Conservation (phyloP, 2,113 vertebrate species). For the Dolichotis patagonum region DNA sequence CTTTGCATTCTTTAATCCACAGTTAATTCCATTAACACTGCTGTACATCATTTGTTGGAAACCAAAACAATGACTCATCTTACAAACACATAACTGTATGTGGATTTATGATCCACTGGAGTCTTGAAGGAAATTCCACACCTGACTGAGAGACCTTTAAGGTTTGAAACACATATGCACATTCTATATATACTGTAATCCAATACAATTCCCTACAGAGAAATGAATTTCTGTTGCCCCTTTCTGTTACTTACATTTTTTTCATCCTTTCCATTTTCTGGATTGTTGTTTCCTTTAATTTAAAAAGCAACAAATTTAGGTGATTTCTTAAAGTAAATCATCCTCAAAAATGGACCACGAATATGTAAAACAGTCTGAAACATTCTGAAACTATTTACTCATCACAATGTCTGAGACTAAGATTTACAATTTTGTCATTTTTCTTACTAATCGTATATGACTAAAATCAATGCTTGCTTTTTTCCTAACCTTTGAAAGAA, state of each 20-base stretch:
- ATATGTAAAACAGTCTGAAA: constrained; percentile 72
- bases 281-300: constrained; percentile 91
- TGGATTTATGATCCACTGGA: constrained; percentile 84
- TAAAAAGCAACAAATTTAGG: constrained; percentile 85
- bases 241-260: constrained; percentile 92
- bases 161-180: constrained; percentile 83
- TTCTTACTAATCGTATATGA: constrained; percentile 62
- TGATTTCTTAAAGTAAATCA: constrained; percentile 79
- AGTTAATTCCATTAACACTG: constrained; percentile 76
- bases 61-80: constrained; percentile 83
- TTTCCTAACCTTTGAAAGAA: constrained; percentile 78
- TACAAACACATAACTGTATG: constrained; percentile 80
- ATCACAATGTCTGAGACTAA: constrained; percentile 68
- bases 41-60: constrained; percentile 77
- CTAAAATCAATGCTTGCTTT: constrained; percentile 75
- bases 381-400: constrained; percentile 63
- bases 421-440: constrained; percentile 68
- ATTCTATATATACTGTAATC: constrained; percentile 67
- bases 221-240: constrained; percentile 83
- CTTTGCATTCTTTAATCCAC: constrained; percentile 70
- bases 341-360: constrained; percentile 78
- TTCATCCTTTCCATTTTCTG: constrained; percentile 92
- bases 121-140: constrained; percentile 86
- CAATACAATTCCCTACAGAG: constrained; percentile 76
- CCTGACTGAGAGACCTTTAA: constrained; percentile 82